Conservation (phyloP, 2,888 invertebrate species). For the Euphydryas editha region DNA sequence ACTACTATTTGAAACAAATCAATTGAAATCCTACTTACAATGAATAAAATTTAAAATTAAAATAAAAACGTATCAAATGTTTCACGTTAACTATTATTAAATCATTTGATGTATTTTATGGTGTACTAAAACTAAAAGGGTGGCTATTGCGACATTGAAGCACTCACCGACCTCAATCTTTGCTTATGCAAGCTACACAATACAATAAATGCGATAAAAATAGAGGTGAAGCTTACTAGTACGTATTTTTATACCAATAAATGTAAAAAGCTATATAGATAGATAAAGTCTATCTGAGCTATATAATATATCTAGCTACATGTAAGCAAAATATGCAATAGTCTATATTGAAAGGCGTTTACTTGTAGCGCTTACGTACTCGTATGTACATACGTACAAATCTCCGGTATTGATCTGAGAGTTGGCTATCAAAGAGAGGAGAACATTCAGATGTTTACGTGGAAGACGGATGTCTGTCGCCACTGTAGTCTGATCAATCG, state of each 20-base stretch:
- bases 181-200: constrained; percentile 36
- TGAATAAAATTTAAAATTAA: constrained; percentile 23
- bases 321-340: constrained; percentile 22
- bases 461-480: constrained; percentile 32
- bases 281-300: not conserved
- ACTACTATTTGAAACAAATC: constrained; percentile 12
- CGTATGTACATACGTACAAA: too few species aligned
- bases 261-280: too few species aligned
- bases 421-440: constrained; percentile 24
- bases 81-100: constrained; percentile 63
- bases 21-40: constrained; percentile 27
- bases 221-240: constrained; percentile 25
- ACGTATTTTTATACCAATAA: constrained; percentile 2
- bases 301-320: constrained; percentile 22
- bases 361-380: constrained; percentile 24
- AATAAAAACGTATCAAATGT: constrained; percentile 47
- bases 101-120: constrained; percentile 67
- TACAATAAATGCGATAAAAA: constrained; percentile 30
- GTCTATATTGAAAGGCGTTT: constrained; percentile 23
- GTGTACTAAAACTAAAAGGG: constrained; percentile 77
- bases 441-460: constrained; percentile 31
- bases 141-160: constrained; percentile 71
- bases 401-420: constrained; percentile 31
- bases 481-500: constrained; percentile 29
- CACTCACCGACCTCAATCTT: constrained; percentile 53